phyloP scores from a whole-genome alignment of 1,140 invertebrate genomes.

The Philotrypesis tridentata region DNA sequence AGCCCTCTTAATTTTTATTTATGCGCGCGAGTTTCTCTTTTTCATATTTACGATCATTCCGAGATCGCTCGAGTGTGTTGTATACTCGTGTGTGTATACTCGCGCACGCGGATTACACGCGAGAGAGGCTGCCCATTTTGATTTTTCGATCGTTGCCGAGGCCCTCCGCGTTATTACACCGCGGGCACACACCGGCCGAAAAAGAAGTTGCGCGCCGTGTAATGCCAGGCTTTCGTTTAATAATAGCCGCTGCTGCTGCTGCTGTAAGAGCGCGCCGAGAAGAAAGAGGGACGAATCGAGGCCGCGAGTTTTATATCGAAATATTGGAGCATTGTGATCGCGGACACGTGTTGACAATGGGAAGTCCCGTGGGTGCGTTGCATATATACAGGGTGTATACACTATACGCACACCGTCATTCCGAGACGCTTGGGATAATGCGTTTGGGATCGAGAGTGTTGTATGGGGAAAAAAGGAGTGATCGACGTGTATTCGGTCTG shows the following conservation, averaged over 20 bases:
- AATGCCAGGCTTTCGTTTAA: conserved; percentile 24
- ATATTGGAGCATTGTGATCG: conserved; percentile 59
- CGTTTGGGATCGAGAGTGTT: not conserved
- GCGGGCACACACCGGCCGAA: too few species aligned
- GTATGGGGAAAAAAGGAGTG: not conserved
- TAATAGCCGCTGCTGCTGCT: not conserved
- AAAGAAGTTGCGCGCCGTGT: not conserved
- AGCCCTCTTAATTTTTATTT: not conserved
- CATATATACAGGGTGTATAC: not conserved
- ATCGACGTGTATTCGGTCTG: conserved; percentile 13
- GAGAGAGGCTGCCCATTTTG: not conserved
- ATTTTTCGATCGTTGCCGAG: not conserved
- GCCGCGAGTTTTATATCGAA: conserved; percentile 58
- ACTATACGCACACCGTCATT: too few species aligned
- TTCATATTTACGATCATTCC: not conserved
- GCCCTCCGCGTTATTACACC: not conserved
- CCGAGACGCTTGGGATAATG: conserved; percentile 22
- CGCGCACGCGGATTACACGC: too few species aligned
- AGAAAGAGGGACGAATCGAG: not conserved
- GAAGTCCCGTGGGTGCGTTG: conserved; percentile 57
- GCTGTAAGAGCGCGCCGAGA: not conserved
- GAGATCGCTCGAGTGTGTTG: too few species aligned
- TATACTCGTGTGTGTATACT: too few species aligned
- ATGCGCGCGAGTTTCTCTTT: not conserved
- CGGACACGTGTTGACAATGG: conserved; percentile 57